Evolutionary conservation across 2,797 vertebrate species (phyloP).

Genomic region (Dallia pectoralis): DNA sequence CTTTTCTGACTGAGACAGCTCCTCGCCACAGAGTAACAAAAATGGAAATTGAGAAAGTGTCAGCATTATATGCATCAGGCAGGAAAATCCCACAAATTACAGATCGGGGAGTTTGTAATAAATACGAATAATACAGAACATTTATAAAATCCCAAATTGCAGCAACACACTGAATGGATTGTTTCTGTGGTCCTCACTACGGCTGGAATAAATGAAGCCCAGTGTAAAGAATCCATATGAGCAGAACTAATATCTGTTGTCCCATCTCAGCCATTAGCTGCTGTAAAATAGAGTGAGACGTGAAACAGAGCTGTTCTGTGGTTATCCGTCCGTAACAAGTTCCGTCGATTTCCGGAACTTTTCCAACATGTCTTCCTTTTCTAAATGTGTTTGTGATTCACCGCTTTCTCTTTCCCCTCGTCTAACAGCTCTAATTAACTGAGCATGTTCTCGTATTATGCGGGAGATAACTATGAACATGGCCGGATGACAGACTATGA

Average conservation of each 20-base stretch:
- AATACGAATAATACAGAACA: background rate
- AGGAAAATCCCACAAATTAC: background rate
- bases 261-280: constrained; percentile 31
- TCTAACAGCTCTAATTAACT: constrained; percentile 52
- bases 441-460: constrained; percentile 29
- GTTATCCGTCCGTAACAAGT: constrained; percentile 39
- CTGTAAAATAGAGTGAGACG: constrained; percentile 23
- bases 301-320: constrained; percentile 45
- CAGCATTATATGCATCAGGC: background rate
- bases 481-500: constrained; percentile 16
- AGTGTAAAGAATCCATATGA: constrained; percentile 11
- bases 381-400: constrained; percentile 31
- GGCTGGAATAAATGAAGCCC: background rate
- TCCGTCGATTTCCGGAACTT: constrained; percentile 32
- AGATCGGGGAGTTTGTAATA: background rate
- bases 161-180: background rate
- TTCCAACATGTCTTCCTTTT: constrained; percentile 9
- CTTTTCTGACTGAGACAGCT: constrained; percentile 7
- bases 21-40: background rate
- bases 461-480: background rate
- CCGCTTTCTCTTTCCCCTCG: constrained; percentile 46
- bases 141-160: background rate
- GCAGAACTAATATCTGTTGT: constrained; percentile 18
- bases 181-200: background rate
- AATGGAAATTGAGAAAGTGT: background rate